These are phyloP conservation scores for Pomatostomus ruficeps DNA, from an alignment of 2,113 vertebrate species.

Conservation along the genomic window DNA sequence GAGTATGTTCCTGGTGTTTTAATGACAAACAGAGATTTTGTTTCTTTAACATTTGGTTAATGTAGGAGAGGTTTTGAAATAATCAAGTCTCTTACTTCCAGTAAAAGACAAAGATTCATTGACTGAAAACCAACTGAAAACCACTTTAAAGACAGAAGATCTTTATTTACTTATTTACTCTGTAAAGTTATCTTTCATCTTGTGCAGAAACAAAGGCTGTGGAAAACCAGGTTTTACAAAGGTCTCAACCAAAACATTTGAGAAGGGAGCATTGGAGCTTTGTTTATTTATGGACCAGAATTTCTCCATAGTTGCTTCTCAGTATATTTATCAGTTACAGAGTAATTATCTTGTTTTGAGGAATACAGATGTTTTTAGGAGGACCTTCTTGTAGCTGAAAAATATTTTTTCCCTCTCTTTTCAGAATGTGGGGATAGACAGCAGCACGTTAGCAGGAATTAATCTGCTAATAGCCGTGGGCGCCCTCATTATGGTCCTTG, in stretches of 20 bases:
- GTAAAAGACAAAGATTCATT: background rate
- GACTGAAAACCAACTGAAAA: background rate
- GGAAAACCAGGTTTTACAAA: background rate
- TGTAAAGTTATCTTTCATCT: background rate
- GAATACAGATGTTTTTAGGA: background rate
- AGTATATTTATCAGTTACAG: background rate
- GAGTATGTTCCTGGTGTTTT: background rate
- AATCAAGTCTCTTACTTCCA: background rate
- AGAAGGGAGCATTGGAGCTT: background rate
- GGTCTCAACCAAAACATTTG: background rate
- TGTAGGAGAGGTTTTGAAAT: background rate
- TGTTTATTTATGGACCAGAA: background rate
- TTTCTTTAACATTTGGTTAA: background rate
- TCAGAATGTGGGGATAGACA: background rate
- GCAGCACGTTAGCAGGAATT: background rate
- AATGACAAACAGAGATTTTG: constrained; percentile 1
- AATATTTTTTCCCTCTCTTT: background rate
- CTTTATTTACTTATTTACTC: background rate
- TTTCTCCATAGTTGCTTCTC: background rate
- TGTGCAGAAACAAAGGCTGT: background rate
- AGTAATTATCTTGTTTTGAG: background rate
- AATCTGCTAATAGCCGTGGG: constrained; percentile 73
- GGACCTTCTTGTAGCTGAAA: background rate
- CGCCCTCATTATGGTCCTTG: constrained; percentile 81
- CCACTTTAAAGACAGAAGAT: background rate